Evolutionary conservation across 1,140 invertebrate species (phyloP).

Genomic region (Drosophila obscura): DNA sequence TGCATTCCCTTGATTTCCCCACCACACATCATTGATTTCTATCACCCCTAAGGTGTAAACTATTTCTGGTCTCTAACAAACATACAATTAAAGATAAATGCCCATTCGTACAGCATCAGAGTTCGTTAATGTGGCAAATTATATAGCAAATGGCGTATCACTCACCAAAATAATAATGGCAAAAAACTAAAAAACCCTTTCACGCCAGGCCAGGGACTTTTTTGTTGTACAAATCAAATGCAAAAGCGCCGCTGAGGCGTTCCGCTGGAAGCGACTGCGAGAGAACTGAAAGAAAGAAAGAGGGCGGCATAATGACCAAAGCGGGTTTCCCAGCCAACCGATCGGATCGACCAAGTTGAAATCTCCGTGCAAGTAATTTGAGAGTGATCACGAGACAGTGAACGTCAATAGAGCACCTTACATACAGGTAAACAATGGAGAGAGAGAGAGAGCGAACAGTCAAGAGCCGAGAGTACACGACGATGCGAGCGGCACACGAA

Average conservation of each 20-base stretch:
- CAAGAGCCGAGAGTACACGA: constrained; percentile 13
- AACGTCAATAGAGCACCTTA: constrained; percentile 40
- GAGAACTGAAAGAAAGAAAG: not conserved
- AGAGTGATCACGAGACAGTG: constrained; percentile 56
- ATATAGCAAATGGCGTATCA: constrained; percentile 39
- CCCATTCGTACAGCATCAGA: constrained; percentile 15
- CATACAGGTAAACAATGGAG: constrained; percentile 34
- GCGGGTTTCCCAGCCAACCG: constrained; percentile 64
- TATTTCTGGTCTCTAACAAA: not conserved
- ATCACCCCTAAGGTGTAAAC: too few species aligned
- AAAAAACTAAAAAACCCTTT: constrained; percentile 27
- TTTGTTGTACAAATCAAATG: constrained; percentile 23
- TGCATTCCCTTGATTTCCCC: too few species aligned
- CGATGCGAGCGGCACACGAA: constrained; percentile 6
- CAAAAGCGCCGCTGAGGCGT: constrained; percentile 12
- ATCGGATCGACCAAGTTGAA: constrained; percentile 21
- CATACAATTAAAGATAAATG: constrained; percentile 11
- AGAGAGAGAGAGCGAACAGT: constrained; percentile 6
- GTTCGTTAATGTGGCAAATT: constrained; percentile 42
- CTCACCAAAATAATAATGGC: constrained; percentile 50
- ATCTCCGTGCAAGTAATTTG: constrained; percentile 51
- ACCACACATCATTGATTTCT: not conserved
- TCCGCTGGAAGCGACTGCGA: constrained; percentile 9
- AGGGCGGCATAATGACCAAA: constrained; percentile 45
- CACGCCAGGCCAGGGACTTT: constrained; percentile 45